These are phyloP conservation scores for Emydocephalus ijimae DNA, from an alignment of 2,113 vertebrate species.

Conservation along the genomic window DNA sequence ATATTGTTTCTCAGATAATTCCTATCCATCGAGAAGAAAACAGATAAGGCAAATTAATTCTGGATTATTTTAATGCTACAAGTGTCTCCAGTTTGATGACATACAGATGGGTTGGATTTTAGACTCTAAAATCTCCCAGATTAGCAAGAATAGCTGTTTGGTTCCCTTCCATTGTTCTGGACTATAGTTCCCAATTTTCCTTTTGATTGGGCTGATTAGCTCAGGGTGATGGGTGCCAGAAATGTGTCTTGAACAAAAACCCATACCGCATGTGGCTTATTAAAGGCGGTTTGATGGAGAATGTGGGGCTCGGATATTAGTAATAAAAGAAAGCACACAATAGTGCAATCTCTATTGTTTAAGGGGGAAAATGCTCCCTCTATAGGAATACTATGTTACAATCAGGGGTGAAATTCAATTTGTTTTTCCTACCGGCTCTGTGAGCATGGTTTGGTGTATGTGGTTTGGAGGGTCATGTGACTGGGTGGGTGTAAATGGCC, in stretches of 20 bases:
- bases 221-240: neutral
- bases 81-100: neutral
- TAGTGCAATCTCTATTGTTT: neutral
- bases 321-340: neutral
- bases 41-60: neutral
- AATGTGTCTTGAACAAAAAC: neutral
- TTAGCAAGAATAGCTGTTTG: neutral
- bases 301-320: neutral
- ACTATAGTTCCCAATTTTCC: neutral
- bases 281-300: neutral
- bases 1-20: conserved; percentile 3
- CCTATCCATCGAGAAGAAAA: neutral
- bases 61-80: neutral
- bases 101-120: neutral
- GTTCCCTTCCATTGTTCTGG: neutral
- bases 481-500: too few relatives aligned
- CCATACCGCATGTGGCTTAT: neutral
- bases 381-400: neutral
- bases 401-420: too few relatives aligned
- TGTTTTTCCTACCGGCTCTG: too few relatives aligned
- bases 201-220: neutral
- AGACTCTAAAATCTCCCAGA: neutral
- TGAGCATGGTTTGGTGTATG: too few relatives aligned
- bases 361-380: neutral
- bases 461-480: too few relatives aligned